A percentile compares a stretch with the other conserved stretches of the same genome.
These are phyloP conservation scores for Poecilia wingei DNA, from an alignment of 2,797 vertebrate genomes.

Conservation along the genomic window DNA sequence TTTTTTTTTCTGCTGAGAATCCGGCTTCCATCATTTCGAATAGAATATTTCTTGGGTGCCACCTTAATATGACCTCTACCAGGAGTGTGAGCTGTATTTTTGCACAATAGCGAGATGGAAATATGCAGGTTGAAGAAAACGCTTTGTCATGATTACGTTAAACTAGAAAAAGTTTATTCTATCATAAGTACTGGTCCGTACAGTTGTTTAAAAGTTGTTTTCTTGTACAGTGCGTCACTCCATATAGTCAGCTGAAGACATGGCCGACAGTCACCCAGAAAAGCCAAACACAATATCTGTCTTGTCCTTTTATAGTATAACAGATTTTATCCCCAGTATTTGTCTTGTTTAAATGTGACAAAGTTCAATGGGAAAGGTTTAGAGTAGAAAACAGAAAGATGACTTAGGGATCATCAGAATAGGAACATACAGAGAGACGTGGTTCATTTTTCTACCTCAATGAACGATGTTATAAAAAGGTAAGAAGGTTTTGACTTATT, in stretches of 20 bases:
- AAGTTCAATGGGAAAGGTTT: not conserved
- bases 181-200: not conserved
- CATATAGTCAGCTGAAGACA: not conserved
- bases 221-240: not conserved
- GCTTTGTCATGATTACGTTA: not conserved
- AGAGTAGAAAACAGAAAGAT: not conserved
- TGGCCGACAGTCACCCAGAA: not conserved
- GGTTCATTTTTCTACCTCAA: not conserved
- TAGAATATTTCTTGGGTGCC: not conserved
- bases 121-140: not conserved
- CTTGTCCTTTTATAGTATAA: not conserved
- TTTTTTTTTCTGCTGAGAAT: constrained; percentile 10
- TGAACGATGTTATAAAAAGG: not conserved
- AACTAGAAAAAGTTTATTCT: not conserved
- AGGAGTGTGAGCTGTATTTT: not conserved
- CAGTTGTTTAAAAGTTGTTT: not conserved
- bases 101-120: not conserved
- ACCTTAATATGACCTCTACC: constrained; percentile 11
- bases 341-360: not conserved
- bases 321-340: not conserved
- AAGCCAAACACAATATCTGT: not conserved
- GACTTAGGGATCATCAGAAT: not conserved
- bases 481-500: not conserved
- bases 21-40: constrained; percentile 21
- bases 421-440: not conserved